Evolutionary conservation across 2,797 vertebrate species (phyloP).

Genomic region (Synanceia verrucosa): DNA sequence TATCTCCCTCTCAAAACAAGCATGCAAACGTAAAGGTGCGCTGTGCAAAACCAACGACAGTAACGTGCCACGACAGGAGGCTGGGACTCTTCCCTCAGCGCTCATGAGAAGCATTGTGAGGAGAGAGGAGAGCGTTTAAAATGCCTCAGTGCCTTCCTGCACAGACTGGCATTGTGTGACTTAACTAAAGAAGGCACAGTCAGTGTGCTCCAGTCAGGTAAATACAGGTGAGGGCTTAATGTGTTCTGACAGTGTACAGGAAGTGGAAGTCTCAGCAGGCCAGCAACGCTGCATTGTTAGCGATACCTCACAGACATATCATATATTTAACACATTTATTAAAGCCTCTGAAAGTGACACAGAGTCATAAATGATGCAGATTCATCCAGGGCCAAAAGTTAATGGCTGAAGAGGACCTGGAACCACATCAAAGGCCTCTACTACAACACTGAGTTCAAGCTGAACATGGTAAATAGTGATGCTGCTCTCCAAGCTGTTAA

Average conservation of each 20-base stretch:
- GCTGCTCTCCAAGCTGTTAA: background rate
- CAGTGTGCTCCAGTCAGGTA: conserved; percentile 41
- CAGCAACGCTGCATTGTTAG: background rate
- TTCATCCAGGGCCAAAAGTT: conserved; percentile 27
- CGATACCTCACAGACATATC: background rate
- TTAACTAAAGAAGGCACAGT: conserved; percentile 43
- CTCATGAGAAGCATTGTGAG: conserved; percentile 3
- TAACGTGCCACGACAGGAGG: conserved; percentile 50
- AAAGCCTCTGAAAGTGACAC: conserved; percentile 9
- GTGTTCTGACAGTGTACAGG: conserved; percentile 31
- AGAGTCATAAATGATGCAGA: conserved; percentile 16
- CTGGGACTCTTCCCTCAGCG: conserved; percentile 24
- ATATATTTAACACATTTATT: conserved; percentile 2
- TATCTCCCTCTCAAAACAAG: background rate
- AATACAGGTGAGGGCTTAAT: conserved; percentile 31
- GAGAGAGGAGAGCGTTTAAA: conserved; percentile 32
- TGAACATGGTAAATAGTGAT: conserved; percentile 21
- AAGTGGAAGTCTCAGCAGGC: conserved; percentile 11
- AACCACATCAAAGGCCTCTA: conserved; percentile 15
- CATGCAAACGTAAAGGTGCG: conserved; percentile 6
- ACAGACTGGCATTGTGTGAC: conserved; percentile 7
- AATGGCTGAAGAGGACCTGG: conserved; percentile 28
- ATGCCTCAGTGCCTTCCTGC: conserved; percentile 34
- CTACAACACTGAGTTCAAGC: conserved; percentile 2
- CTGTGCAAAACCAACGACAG: background rate